Evolutionary conservation across 2,888 invertebrate species (phyloP).

Genomic region (Scaptomyza reducta): DNA sequence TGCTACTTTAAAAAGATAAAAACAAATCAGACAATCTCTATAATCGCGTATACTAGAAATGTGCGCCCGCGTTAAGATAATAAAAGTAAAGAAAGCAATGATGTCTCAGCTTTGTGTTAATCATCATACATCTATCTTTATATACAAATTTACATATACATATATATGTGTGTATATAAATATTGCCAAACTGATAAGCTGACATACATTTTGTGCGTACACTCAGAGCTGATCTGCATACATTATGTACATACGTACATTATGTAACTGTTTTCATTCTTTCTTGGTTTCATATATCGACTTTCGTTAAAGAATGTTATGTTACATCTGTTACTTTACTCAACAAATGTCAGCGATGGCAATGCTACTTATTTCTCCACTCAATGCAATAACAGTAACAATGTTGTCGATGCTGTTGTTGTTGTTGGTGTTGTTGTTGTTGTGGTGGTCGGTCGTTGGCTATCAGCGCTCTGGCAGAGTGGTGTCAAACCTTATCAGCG

Average conservation of each 20-base stretch:
- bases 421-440: neutral
- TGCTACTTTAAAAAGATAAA: slow-evolving; percentile 1
- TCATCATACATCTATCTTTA: neutral
- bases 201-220: neutral
- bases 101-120: slow-evolving; percentile 9
- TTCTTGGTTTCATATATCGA: neutral
- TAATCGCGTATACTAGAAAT: slow-evolving; percentile 25
- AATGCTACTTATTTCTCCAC: neutral
- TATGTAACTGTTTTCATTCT: neutral
- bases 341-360: neutral
- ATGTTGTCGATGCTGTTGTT: neutral
- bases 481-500: slow-evolving; percentile 50
- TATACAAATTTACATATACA: neutral
- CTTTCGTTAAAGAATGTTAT: neutral
- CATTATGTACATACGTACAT: neutral
- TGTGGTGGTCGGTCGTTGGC: slow-evolving; percentile 15
- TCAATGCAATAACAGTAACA: neutral
- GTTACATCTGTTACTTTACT: neutral
- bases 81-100: slow-evolving; percentile 21
- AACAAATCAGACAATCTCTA: slow-evolving; percentile 11
- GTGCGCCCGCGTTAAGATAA: slow-evolving; percentile 1
- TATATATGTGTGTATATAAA: neutral
- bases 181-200: slow-evolving; percentile 26
- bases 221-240: slow-evolving; percentile 4
- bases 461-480: slow-evolving; percentile 36